Evolutionary conservation across 92 coral and sea anemone species (phyloP).

Genomic region (Anthopleura xanthogrammica): DNA sequence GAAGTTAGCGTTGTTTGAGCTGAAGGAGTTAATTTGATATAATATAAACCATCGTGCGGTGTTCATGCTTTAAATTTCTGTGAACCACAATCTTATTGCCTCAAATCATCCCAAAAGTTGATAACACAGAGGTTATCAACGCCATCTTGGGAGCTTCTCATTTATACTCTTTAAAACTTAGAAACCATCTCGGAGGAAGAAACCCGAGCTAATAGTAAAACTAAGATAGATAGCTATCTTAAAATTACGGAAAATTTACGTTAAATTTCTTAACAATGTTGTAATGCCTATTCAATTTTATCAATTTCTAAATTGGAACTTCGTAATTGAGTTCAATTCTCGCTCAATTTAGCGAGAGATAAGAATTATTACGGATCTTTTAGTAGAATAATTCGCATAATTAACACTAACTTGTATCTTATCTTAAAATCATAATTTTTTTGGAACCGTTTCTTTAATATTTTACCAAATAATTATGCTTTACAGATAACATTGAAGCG

Average conservation of each 20-base stretch:
- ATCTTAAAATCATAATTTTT: not conserved
- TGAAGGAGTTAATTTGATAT: not conserved
- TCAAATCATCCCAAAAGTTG: not conserved
- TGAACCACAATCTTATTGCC: constrained; percentile 21
- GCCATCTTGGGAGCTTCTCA: not conserved
- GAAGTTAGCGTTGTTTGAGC: not conserved
- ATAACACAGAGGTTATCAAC: not conserved
- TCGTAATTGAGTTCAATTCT: constrained; percentile 25
- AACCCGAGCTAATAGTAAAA: not conserved
- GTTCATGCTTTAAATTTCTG: constrained; percentile 7
- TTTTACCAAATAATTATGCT: not conserved
- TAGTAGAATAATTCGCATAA: not conserved
- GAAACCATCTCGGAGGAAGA: not conserved
- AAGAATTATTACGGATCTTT: not conserved
- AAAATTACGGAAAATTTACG: not conserved
- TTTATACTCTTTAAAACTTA: not conserved
- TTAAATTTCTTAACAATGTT: not conserved
- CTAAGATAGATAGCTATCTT: constrained; percentile 1
- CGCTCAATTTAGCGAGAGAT: constrained; percentile 19
- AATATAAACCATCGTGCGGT: not conserved
- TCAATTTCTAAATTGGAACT: not conserved
- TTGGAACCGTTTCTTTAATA: not conserved
- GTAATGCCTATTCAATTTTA: not conserved
- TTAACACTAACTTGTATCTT: not conserved
- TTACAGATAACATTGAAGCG: not conserved